Percentiles rank a stretch among this genome's conserved stretches.
Evolutionary conservation across 1,140 invertebrate genomes (phyloP).

Genomic region (Magallana angulata): DNA sequence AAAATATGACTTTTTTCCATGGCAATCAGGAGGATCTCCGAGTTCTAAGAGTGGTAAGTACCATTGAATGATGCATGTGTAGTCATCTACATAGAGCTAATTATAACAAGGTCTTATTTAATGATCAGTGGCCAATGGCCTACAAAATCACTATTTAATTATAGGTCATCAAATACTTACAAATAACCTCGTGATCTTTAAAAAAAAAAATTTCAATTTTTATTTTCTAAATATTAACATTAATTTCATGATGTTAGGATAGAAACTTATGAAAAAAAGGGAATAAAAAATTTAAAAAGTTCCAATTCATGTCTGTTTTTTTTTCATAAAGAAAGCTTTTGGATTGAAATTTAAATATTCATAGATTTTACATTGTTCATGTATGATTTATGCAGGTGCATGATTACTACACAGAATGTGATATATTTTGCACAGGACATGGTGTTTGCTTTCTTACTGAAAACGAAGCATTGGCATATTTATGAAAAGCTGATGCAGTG

Average conservation of each 20-base stretch:
- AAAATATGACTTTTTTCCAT: not conserved
- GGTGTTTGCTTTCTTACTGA: too few species aligned
- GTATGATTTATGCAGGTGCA: too few species aligned
- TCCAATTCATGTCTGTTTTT: not conserved
- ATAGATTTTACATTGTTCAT: too few species aligned
- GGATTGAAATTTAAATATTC: not conserved
- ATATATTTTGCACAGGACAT: not conserved
- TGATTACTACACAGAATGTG: too few species aligned
- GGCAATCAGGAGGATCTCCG: conserved; percentile 34
- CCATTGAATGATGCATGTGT: not conserved
- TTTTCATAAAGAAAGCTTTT: not conserved
- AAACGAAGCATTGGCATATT: too few species aligned
- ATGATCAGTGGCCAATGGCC: not conserved
- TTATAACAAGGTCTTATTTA: not conserved
- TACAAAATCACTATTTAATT: not conserved
- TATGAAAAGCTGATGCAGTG: too few species aligned
- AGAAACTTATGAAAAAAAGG: not conserved
- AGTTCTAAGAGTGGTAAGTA: conserved; percentile 12
- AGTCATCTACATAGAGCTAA: not conserved
- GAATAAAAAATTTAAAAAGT: too few species aligned
- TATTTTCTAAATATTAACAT: too few species aligned
- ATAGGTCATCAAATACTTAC: not conserved
- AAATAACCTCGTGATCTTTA: too few species aligned
- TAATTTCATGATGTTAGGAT: too few species aligned
- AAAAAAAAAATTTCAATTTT: too few species aligned